A percentile compares a stretch with the other conserved stretches of the same genome.
Evolutionary conservation across 2,113 vertebrate species (phyloP).

Genomic region (Prochilodus magdalenae): DNA sequence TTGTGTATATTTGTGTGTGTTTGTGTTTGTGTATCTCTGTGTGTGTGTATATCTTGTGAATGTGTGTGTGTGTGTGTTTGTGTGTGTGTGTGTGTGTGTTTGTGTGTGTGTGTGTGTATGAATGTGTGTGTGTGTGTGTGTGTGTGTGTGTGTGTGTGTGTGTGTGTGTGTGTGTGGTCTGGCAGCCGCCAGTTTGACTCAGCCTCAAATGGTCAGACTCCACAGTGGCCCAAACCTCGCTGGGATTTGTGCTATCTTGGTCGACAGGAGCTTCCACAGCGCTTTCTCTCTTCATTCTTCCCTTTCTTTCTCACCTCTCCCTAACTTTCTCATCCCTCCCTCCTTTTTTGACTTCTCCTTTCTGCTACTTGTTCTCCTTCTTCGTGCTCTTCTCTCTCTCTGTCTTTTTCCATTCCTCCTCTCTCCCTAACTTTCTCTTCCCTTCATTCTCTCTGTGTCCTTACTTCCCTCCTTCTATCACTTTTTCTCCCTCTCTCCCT

Average conservation of each 20-base stretch:
- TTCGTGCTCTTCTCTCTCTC: background rate
- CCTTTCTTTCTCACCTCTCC: background rate
- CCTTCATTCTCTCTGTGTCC: too few relatives aligned
- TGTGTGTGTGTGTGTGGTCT: conserved; percentile 40
- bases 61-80: too few relatives aligned
- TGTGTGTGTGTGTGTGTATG: too few relatives aligned
- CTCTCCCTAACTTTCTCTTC: background rate
- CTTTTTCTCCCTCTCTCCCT: background rate
- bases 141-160: conserved; percentile 23
- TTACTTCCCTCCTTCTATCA: background rate
- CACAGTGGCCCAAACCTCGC: conserved; percentile 38
- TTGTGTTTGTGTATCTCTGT: too few relatives aligned
- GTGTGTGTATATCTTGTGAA: too few relatives aligned
- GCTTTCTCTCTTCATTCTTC: conserved; percentile 15
- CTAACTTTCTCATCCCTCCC: background rate
- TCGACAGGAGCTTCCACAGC: conserved; percentile 41
- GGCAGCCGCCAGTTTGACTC: conserved; percentile 45
- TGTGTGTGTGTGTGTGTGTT: too few relatives aligned
- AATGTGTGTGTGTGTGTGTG: background rate
- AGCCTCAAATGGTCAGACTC: conserved; percentile 41
- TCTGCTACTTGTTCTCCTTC: background rate
- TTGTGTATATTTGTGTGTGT: too few relatives aligned
- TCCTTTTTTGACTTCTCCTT: background rate
- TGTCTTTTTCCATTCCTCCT: too few relatives aligned
- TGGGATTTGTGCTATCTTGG: conserved; percentile 48